Base-by-base conservation (phyloP, 2,888 invertebrate genomes). In the Didymodactylos carnosus region DNA sequence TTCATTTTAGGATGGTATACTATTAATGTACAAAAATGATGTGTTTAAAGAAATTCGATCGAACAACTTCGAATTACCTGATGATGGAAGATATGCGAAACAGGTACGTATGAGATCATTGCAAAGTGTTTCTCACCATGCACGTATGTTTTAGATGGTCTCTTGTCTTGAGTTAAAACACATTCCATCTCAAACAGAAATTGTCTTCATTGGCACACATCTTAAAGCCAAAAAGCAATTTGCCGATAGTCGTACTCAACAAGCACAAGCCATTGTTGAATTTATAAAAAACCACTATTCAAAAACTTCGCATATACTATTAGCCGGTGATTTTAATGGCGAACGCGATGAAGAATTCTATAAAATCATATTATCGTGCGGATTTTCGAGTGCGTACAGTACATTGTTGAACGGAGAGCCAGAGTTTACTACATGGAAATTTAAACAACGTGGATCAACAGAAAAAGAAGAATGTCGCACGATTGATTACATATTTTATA, bases 361-460 rank as follows among this genome's bases (percentile, higher is more conserved):
- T 35, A n/a, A 62, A 8, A 25, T 62, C 8, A 10, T 62, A 35
- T 10, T 35, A 0, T n/a, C 7, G 35, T 35, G 19, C 35, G 62
- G 35, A 35, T 62, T 62, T 3, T 19, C 7, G 3, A 62, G 62
- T 62, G 62, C 62, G 35, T 62, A 62, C 35, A 1, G 35, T n/a
- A 5, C 27, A 27, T 29, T 62, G 11, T 35, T 62, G 62, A 62
- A 62, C 39, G 80, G 84, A 27, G 90, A 90, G 79, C 89, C 89
- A 0, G 84, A 86, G 0, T 90, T 88, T 80, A 90, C 90, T 0
- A 89, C 89, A 0, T 90, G 89, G 89, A 90, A 90, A 80, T 83
- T 86, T 40, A 84, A 90, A 0, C 88, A 88, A 75, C 88, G 76
- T 16, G 80, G 62, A 13, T 39, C 39, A 2, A 88, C 87, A 76